phyloP scores from a whole-genome alignment of 2,113 vertebrate species.

The Mobula birostris region DNA sequence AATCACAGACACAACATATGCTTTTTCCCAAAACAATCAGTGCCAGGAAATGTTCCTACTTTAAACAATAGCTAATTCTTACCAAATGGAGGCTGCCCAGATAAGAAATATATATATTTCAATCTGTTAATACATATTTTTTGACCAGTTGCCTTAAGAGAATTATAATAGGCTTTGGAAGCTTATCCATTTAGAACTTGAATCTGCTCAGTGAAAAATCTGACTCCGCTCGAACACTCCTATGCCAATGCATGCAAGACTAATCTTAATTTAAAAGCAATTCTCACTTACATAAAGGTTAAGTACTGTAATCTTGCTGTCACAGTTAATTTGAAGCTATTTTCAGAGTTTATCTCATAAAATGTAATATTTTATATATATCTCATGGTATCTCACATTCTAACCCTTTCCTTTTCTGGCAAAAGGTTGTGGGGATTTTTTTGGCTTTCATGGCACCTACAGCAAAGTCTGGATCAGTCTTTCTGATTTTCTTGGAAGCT shows the following conservation, averaged over 20 bases:
- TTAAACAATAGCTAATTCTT: not conserved
- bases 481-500: not conserved
- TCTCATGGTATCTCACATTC: not conserved
- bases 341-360: not conserved
- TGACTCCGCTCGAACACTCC: not conserved
- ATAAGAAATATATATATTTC: not conserved
- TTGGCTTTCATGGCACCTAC: not conserved
- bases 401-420: not conserved
- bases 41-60: not conserved
- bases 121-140: not conserved
- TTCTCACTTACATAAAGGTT: not conserved
- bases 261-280: not conserved
- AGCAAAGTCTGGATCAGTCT: not conserved
- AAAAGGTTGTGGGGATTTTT: not conserved
- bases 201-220: not conserved
- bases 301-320: not conserved
- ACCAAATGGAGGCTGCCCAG: not conserved
- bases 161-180: not conserved
- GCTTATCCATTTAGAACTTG: not conserved
- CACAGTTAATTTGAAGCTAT: not conserved
- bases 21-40: not conserved
- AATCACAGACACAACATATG: not conserved
- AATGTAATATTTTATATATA: not conserved
- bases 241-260: not conserved
- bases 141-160: not conserved